phyloP scores from a whole-genome alignment of 2,888 invertebrate species.

The Pyrrhia umbra region DNA sequence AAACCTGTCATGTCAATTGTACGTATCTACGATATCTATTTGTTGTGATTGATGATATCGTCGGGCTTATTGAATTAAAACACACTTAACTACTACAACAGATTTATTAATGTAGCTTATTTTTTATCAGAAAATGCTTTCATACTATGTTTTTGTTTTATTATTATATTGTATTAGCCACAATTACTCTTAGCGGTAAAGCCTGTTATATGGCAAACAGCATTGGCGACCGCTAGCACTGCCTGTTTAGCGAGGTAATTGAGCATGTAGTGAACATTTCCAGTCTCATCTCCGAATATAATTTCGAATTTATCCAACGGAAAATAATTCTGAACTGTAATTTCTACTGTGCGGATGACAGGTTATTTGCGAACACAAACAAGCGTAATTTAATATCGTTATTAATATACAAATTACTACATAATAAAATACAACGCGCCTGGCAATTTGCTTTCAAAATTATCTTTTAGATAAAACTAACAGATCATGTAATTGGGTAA shows the following conservation, averaged over 20 bases:
- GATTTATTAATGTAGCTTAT: conserved; percentile 11
- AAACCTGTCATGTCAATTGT: conserved; percentile 35
- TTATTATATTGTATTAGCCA: no score
- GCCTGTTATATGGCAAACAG: conserved; percentile 44
- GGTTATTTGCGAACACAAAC: conserved; percentile 53
- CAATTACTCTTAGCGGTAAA: conserved; percentile 33
- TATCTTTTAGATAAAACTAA: conserved; percentile 9
- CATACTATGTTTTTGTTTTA: conserved; percentile 3
- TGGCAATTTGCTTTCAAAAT: conserved; percentile 16
- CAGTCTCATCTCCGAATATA: conserved; percentile 58
- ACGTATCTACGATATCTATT: conserved; percentile 9
- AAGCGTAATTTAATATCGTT: conserved; percentile 30
- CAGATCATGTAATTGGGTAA: conserved; percentile 11
- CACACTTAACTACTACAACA: conserved; percentile 1
- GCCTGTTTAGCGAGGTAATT: conserved; percentile 70
- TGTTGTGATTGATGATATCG: conserved; percentile 30
- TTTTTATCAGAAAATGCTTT: conserved; percentile 5
- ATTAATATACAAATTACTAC: conserved; percentile 29
- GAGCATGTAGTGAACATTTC: conserved; percentile 69
- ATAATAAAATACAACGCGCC: conserved; percentile 24
- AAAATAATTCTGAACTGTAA: conserved; percentile 50
- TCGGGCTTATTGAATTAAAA: conserved; percentile 32
- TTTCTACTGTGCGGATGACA: conserved; percentile 55
- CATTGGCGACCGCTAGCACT: conserved; percentile 54
- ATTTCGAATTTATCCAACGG: conserved; percentile 58